Conservation (phyloP, 2,888 invertebrate genomes). For the Tipula helvola region DNA sequence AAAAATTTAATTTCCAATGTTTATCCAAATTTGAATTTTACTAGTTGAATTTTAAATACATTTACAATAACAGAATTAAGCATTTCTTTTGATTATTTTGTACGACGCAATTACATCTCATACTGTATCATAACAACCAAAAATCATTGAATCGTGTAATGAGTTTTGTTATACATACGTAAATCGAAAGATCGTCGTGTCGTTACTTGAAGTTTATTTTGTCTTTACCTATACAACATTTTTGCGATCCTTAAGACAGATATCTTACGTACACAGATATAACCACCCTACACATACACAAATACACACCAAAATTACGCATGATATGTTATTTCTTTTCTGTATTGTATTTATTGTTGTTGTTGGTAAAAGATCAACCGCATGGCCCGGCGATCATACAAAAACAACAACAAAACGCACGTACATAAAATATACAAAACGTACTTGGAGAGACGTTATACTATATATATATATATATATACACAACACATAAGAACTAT, state of each 20-base stretch:
- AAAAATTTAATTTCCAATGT: too few relatives aligned
- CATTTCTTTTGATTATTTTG: too few relatives aligned
- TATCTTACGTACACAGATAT: neutral
- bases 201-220: neutral
- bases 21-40: too few relatives aligned
- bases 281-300: neutral
- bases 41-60: too few relatives aligned
- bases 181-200: neutral
- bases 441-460: neutral
- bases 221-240: neutral
- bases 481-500: neutral
- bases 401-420: neutral
- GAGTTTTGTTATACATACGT: neutral
- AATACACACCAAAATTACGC: neutral
- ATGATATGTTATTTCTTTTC: neutral
- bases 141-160: neutral
- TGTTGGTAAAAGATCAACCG: neutral
- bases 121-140: neutral
- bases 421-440: neutral
- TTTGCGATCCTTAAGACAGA: neutral
- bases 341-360: neutral
- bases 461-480: neutral
- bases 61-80: too few relatives aligned
- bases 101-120: neutral
- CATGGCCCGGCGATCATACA: constrained; percentile 1